phyloP scores from a whole-genome alignment of 2,888 invertebrate species.

The Biston stratarius region DNA sequence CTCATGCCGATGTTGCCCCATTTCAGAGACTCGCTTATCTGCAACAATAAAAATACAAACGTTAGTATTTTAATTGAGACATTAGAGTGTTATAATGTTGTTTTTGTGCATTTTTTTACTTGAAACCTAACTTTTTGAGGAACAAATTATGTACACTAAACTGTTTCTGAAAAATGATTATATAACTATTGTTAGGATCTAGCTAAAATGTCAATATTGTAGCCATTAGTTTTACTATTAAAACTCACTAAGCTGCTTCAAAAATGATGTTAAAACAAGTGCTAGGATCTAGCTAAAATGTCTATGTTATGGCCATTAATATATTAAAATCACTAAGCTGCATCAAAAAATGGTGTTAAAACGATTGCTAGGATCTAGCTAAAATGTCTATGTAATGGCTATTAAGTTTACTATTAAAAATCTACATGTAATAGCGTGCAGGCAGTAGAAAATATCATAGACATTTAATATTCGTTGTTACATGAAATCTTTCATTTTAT shows the following conservation, averaged over 20 bases:
- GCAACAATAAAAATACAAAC: conserved; percentile 72
- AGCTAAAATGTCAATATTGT: no score
- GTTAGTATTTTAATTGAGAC: neutral
- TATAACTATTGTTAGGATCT: no score
- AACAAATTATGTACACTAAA: neutral
- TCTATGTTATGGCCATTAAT: neutral
- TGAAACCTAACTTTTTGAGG: neutral
- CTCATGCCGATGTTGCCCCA: conserved; percentile 91
- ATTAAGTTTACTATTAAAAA: no score
- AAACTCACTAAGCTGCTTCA: no score
- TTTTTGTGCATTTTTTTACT: neutral
- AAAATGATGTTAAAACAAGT: no score
- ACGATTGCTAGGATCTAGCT: no score
- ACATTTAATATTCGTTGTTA: neutral
- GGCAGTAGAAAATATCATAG: neutral
- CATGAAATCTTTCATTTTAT: neutral
- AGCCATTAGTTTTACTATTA: no score
- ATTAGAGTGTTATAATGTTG: neutral
- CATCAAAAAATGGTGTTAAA: no score
- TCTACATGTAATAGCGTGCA: neutral
- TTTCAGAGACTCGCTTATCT: conserved; percentile 90
- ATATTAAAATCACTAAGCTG: neutral
- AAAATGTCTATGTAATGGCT: no score
- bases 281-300: neutral
- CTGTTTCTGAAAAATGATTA: neutral